phyloP scores from a whole-genome alignment of 2,797 vertebrate genomes.

The Acrossocheilus fasciatus region DNA sequence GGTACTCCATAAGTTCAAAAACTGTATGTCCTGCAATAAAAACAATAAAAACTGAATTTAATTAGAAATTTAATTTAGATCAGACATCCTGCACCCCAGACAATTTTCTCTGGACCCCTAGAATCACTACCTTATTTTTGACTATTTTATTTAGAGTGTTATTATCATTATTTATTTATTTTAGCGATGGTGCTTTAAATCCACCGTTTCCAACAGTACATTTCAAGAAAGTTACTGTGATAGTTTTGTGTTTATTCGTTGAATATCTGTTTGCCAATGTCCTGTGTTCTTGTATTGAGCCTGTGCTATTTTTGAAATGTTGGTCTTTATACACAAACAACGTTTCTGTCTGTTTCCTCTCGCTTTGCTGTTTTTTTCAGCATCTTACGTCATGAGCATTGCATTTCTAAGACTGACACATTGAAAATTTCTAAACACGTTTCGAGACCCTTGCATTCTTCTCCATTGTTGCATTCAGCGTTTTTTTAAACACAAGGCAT shows the following conservation, averaged over 20 bases:
- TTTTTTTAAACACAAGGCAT: not conserved
- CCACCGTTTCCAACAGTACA: not conserved
- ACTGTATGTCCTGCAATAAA: not conserved
- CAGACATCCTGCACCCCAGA: not conserved
- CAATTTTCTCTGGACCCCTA: not conserved
- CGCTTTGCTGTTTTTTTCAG: no score
- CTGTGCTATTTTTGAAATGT: not conserved
- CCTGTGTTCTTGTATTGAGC: not conserved
- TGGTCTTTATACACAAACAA: not conserved
- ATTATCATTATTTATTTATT: not conserved
- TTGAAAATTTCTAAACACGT: not conserved
- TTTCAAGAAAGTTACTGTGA: not conserved
- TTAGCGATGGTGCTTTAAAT: conserved; percentile 11
- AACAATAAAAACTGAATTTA: no score
- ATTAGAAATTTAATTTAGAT: not conserved
- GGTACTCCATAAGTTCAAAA: no score
- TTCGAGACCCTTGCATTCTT: not conserved
- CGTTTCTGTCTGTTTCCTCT: not conserved
- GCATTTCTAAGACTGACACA: not conserved
- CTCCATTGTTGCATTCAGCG: not conserved
- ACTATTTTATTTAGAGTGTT: not conserved
- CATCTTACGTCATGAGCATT: not conserved
- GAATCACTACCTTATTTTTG: not conserved
- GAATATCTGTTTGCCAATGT: not conserved
- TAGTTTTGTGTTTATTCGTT: not conserved